phyloP scores from a whole-genome alignment of 1,140 invertebrate genomes.

The Plodia interpunctella region DNA sequence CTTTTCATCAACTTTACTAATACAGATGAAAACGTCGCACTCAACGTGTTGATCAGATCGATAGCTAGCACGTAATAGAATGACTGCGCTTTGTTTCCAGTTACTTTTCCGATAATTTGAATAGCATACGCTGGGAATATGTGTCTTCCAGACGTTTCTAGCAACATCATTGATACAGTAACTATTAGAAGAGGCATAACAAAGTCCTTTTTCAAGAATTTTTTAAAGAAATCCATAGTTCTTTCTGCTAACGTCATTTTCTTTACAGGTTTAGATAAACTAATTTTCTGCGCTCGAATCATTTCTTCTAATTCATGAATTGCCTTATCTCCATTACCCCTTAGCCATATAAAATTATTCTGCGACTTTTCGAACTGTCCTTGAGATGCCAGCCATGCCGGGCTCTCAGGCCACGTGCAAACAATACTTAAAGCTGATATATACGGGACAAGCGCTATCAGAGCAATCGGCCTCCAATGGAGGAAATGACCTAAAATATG shows the following conservation, averaged over 20 bases:
- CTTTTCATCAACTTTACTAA: constrained; percentile 49
- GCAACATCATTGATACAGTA: constrained; percentile 30
- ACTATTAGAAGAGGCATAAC: constrained; percentile 47
- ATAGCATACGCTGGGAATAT: constrained; percentile 56
- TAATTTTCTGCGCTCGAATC: constrained; percentile 41
- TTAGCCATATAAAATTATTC: constrained; percentile 45
- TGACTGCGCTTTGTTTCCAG: constrained; percentile 35
- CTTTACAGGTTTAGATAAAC: neutral
- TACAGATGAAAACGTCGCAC: constrained; percentile 45
- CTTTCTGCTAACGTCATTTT: neutral
- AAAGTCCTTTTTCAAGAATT: constrained; percentile 52
- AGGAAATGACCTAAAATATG: constrained; percentile 44
- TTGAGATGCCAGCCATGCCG: constrained; percentile 47
- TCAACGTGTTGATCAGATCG: constrained; percentile 50
- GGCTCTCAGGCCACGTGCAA: constrained; percentile 57
- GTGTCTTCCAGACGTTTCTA: constrained; percentile 55
- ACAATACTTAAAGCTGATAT: constrained; percentile 32
- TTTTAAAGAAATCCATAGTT: constrained; percentile 34
- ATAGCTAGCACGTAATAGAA: constrained; percentile 52
- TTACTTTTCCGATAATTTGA: constrained; percentile 47
- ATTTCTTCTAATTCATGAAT: constrained; percentile 40
- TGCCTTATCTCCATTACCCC: constrained; percentile 36
- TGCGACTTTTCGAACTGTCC: constrained; percentile 40
- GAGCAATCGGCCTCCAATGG: constrained; percentile 48
- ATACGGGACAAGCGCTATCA: constrained; percentile 34